Percentiles rank a stretch among this genome's conserved stretches.
These are phyloP conservation scores for Xenopus laevis DNA, from an alignment of 2,113 vertebrate genomes.

Conservation along the genomic window DNA sequence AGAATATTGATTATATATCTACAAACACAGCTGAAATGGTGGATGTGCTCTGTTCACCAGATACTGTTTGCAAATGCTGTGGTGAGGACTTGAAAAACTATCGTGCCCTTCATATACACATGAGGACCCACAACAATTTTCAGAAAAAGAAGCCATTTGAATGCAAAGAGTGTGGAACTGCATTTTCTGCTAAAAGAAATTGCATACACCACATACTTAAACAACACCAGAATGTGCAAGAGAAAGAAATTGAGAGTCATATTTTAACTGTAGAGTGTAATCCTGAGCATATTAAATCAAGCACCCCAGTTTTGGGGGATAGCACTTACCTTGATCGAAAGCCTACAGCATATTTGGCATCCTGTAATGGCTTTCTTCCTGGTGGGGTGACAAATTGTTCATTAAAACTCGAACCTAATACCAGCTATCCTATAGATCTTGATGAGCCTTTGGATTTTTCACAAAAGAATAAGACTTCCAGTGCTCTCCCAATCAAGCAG, in stretches of 20 bases:
- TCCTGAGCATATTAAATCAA: slow-evolving; percentile 50
- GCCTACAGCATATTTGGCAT: slow-evolving; percentile 59
- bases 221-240: slow-evolving; percentile 89
- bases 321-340: slow-evolving; percentile 59
- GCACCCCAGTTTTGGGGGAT: slow-evolving; percentile 54
- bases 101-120: slow-evolving; percentile 88
- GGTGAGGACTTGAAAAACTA: slow-evolving; percentile 87
- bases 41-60: slow-evolving; percentile 69
- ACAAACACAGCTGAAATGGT: slow-evolving; percentile 70
- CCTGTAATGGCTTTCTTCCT: slow-evolving; percentile 58
- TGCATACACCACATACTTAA: slow-evolving; percentile 94
- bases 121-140: slow-evolving; percentile 86
- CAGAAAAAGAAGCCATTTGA: slow-evolving; percentile 91
- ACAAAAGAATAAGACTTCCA: slow-evolving; percentile 69
- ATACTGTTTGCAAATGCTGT: slow-evolving; percentile 83
- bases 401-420: slow-evolving; percentile 74
- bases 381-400: slow-evolving; percentile 48
- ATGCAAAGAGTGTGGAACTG: slow-evolving; percentile 84
- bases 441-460: slow-evolving; percentile 93
- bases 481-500: slow-evolving; percentile 72
- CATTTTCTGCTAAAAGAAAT: slow-evolving; percentile 89
- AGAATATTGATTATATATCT: slow-evolving; percentile 91
- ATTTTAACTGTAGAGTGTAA: slow-evolving; percentile 70
- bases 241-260: slow-evolving; percentile 86
- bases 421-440: slow-evolving; percentile 66